phyloP scores from a whole-genome alignment of 2,113 vertebrate genomes.

The Oreocharis arfaki region DNA sequence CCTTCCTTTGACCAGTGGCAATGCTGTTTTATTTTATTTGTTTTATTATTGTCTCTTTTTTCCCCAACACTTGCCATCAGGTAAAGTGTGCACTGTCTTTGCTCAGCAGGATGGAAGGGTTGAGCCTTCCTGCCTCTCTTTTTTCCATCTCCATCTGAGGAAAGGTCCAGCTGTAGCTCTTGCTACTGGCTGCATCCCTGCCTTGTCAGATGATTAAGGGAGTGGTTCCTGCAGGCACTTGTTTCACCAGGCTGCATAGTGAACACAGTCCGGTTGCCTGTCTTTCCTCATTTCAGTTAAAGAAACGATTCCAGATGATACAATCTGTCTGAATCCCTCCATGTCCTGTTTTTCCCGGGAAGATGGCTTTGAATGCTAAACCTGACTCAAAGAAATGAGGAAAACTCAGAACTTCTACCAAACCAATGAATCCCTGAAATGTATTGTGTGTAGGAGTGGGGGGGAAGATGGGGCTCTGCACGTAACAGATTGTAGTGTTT shows the following conservation, averaged over 20 bases:
- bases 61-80: background rate
- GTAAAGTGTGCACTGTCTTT: background rate
- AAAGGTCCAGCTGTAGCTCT: background rate
- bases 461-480: background rate
- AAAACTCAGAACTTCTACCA: background rate
- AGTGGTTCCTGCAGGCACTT: background rate
- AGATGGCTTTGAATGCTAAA: background rate
- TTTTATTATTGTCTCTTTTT: background rate
- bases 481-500: rapidly evolving
- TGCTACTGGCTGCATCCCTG: background rate
- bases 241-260: background rate
- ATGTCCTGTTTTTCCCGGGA: background rate
- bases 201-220: background rate
- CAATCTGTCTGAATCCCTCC: background rate
- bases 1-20: background rate
- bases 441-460: background rate
- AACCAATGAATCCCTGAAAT: background rate
- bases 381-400: background rate
- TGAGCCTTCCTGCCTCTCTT: background rate
- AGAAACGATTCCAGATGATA: background rate
- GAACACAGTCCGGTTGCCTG: background rate
- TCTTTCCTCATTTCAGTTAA: background rate
- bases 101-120: background rate
- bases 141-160: background rate
- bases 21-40: background rate